Percentiles rank a stretch among this genome's conserved stretches.
These are phyloP conservation scores for Scyliorhinus canicula DNA, from an alignment of 2,797 vertebrate genomes.

Conservation along the genomic window DNA sequence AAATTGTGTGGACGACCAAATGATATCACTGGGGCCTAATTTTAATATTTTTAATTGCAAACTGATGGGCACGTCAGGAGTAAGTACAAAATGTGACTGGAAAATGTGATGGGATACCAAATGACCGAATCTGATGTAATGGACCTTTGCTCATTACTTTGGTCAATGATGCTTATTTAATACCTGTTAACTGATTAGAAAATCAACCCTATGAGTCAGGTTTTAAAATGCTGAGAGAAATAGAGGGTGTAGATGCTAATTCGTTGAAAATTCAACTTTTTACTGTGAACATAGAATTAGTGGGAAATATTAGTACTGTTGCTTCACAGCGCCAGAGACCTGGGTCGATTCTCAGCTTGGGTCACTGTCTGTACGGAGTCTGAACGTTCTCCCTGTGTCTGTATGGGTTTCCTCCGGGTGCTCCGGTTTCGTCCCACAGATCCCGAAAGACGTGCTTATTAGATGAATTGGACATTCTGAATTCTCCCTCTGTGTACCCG, in stretches of 20 bases:
- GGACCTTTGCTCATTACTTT: conserved; percentile 3
- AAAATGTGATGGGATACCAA: conserved; percentile 31
- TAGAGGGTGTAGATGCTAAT: neutral
- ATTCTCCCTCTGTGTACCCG: too few species aligned
- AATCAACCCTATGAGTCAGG: neutral
- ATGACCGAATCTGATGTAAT: conserved; percentile 22
- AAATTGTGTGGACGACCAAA: neutral
- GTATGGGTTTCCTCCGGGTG: too few species aligned
- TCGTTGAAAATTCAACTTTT: conserved; percentile 3
- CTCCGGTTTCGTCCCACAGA: too few species aligned
- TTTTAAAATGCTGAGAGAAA: conserved; percentile 16
- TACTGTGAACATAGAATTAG: neutral
- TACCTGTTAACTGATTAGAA: conserved; percentile 27
- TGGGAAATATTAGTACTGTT: neutral
- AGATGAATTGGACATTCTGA: too few species aligned
- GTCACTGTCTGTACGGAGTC: too few species aligned
- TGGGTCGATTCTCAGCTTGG: too few species aligned
- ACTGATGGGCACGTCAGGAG: neutral
- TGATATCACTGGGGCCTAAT: conserved; percentile 1
- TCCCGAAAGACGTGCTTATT: too few species aligned
- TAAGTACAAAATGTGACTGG: conserved; percentile 16
- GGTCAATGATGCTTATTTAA: neutral
- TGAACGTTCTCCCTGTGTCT: too few species aligned
- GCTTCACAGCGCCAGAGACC: too few species aligned
- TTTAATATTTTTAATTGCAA: conserved; percentile 29